Evolutionary conservation across 2,888 invertebrate genomes (phyloP), one percentile per base, ranked within the genome.

Genomic region (Ectemnius cavifrons): DNA sequence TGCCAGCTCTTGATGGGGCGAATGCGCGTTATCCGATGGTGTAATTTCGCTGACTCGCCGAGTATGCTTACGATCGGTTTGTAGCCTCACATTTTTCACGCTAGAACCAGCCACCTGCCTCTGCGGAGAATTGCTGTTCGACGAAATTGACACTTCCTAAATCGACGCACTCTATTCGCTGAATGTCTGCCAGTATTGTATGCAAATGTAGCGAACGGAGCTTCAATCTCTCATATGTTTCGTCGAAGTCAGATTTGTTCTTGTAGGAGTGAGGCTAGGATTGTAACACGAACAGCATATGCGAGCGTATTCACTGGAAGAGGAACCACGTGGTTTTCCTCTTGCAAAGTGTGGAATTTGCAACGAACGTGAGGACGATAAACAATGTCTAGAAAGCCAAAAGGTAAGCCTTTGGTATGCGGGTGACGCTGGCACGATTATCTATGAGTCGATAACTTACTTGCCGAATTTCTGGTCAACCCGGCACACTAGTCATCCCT

Each of bases 381-480:
- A 82, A 80, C 79, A 82, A 80, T 82, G 78, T 68, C 78, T 75
- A 52, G 67, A 67, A 71, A 81, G 45, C 75, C 77, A 63, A 52
- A 71, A 67, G 78, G 73, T 59, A 65, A 71, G 67, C 72, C 62
- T 77, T 81, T 64, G 82, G 75, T 83, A 83, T 78, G 80, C 83
- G 70, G 76, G 67, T 56, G 65, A 71, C 75, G 75, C 76, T 66
- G 75, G 52, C 56, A 59, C 73, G 82, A 83, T 82, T 83, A 82
- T 80, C 82, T 80, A 78, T 68, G 82, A 82, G 73, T 78, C 82
- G 80, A 82, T 83, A 82, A 82, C 81, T 82, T 82, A 82, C 81
- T 82, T 70, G 81, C 82, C 80, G 80, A 82, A 82, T 82, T 80
- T 82, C 81, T 82, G 74, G 71, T 69, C 80, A 74, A 70, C 79